phyloP scores from a whole-genome alignment of 1,140 invertebrate species.

The Orchesella cincta region DNA sequence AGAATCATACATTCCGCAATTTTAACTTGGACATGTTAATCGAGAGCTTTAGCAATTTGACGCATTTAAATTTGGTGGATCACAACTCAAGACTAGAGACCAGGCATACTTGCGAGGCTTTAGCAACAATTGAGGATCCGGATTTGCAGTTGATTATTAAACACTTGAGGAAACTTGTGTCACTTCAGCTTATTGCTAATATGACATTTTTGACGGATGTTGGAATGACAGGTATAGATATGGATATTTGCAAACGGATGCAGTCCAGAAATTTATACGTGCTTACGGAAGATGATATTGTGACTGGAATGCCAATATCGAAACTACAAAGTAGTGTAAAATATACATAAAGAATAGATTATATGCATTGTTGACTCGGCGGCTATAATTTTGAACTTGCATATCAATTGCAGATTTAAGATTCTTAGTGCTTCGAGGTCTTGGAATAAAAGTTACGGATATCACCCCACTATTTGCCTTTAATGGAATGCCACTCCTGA shows the following conservation, averaged over 20 bases:
- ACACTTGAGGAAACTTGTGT: slow-evolving; percentile 23
- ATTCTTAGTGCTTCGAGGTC: slow-evolving; percentile 39
- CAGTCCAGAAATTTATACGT: background rate
- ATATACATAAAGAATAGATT: background rate
- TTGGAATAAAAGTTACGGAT: slow-evolving; percentile 49
- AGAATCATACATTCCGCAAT: slow-evolving; percentile 41
- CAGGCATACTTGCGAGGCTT: slow-evolving; percentile 43
- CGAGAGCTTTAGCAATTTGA: slow-evolving; percentile 35
- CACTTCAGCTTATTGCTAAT: slow-evolving; percentile 46
- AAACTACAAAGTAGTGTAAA: slow-evolving; percentile 33
- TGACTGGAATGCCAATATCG: slow-evolving; percentile 32
- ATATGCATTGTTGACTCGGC: no score
- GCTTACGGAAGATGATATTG: slow-evolving; percentile 10
- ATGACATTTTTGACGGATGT: slow-evolving; percentile 45
- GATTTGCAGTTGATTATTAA: slow-evolving; percentile 47
- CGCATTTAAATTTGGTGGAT: slow-evolving; percentile 48
- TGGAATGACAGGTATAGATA: slow-evolving; percentile 43
- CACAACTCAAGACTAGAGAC: slow-evolving; percentile 44
- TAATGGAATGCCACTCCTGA: slow-evolving; percentile 34
- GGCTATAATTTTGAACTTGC: background rate
- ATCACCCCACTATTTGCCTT: slow-evolving; percentile 41
- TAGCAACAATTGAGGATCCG: slow-evolving; percentile 47
- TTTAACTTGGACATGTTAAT: slow-evolving; percentile 45
- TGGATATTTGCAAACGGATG: slow-evolving; percentile 39
- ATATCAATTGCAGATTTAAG: slow-evolving; percentile 31